Evolutionary conservation across 2,888 invertebrate genomes (phyloP).

Genomic region (Glyphotaelius pellucidus): DNA sequence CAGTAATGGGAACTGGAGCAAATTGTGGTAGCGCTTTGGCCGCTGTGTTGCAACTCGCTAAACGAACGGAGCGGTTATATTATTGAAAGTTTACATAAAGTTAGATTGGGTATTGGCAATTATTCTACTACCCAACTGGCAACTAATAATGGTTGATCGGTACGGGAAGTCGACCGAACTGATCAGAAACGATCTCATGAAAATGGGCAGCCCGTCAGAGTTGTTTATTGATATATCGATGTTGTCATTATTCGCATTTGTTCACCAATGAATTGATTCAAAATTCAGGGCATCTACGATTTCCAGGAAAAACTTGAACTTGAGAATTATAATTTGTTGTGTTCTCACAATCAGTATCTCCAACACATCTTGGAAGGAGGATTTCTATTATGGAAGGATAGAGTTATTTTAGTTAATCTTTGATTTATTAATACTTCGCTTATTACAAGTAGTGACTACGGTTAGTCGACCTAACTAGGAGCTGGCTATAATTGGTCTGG

Average conservation of each 20-base stretch:
- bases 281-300: not conserved
- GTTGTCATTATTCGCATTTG: not conserved
- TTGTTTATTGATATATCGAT: no score
- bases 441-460: no score
- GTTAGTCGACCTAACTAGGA: no score
- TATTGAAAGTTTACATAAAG: not conserved
- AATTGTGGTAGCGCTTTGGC: not conserved
- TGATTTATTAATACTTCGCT: no score
- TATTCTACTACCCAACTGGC: not conserved
- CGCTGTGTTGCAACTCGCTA: not conserved
- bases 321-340: no score
- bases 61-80: not conserved
- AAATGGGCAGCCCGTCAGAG: not conserved
- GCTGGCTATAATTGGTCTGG: no score
- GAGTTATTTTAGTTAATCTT: no score
- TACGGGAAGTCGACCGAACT: not conserved
- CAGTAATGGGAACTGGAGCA: not conserved
- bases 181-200: not conserved
- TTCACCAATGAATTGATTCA: not conserved
- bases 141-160: not conserved
- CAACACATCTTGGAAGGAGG: no score
- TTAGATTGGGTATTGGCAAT: not conserved
- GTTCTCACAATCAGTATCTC: no score
- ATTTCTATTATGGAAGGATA: no score
- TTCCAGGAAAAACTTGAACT: not conserved